Conservation (phyloP, 2,888 invertebrate genomes). For the Zootermopsis nevadensis region DNA sequence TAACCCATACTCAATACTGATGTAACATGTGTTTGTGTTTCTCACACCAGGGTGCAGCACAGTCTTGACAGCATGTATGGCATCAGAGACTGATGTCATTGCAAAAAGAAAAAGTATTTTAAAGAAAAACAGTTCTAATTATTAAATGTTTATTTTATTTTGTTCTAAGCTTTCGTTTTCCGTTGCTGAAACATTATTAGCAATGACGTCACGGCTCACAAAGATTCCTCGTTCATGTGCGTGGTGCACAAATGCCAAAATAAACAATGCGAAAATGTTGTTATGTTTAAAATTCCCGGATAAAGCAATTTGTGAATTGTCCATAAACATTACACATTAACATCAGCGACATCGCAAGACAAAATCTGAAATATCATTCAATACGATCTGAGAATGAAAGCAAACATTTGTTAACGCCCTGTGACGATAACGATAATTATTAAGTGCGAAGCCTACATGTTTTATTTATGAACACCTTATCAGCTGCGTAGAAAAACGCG, state of each 20-base stretch:
- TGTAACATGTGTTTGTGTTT: too few species aligned
- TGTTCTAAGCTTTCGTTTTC: not conserved
- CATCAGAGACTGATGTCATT: not conserved
- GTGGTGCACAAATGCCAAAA: not conserved
- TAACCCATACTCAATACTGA: too few species aligned
- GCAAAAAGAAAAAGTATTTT: not conserved
- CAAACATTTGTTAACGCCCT: too few species aligned
- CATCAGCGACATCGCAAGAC: too few species aligned
- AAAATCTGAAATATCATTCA: too few species aligned
- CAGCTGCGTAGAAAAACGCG: too few species aligned
- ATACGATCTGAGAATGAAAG: too few species aligned
- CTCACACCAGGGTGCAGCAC: not conserved
- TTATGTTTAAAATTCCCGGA: not conserved
- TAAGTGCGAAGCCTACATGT: too few species aligned
- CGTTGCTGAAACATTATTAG: not conserved
- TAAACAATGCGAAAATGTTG: not conserved
- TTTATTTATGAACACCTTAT: too few species aligned
- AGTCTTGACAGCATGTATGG: conserved; percentile 5
- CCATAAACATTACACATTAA: too few species aligned
- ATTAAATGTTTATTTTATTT: conserved; percentile 36
- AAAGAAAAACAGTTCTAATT: conserved; percentile 26
- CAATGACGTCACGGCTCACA: conserved; percentile 1
- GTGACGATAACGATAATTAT: too few species aligned
- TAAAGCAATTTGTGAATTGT: too few species aligned
- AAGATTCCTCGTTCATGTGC: not conserved